Percentiles rank a stretch among this genome's conserved stretches.
phyloP scores from a whole-genome alignment of 2,113 vertebrate species.

The Thalassoma bifasciatum region DNA sequence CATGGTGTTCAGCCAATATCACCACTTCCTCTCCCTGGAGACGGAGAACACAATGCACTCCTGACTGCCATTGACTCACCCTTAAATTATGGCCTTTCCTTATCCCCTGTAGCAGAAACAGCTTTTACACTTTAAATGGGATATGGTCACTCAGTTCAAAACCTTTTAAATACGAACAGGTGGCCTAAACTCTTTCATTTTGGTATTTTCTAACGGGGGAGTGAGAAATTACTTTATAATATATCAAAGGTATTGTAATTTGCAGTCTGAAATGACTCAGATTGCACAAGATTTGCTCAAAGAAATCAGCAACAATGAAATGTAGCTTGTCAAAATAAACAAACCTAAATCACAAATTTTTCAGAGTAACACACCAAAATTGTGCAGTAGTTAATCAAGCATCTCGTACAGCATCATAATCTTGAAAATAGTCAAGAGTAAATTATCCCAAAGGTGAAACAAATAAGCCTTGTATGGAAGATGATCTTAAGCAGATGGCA shows the following conservation, averaged over 20 bases:
- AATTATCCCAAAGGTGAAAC: constrained; percentile 29
- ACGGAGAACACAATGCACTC: constrained; percentile 72
- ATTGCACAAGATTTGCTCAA: not conserved
- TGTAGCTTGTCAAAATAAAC: not conserved
- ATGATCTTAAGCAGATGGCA: constrained; percentile 48
- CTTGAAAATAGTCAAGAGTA: not conserved
- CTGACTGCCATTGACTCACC: constrained; percentile 61
- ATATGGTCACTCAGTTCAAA: constrained; percentile 27
- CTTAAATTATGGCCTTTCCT: constrained; percentile 62
- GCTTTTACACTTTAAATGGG: constrained; percentile 21
- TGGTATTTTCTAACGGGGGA: not conserved
- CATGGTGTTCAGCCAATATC: constrained; percentile 69
- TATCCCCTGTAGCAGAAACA: constrained; percentile 41
- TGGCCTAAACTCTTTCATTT: constrained; percentile 25
- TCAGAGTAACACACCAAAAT: not conserved
- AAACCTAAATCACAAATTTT: not conserved
- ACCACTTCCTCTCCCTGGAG: constrained; percentile 72
- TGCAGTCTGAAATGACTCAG: not conserved
- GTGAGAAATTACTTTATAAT: not conserved
- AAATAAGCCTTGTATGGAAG: constrained; percentile 27
- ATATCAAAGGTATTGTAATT: not conserved
- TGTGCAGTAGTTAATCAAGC: not conserved
- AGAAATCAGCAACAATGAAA: not conserved
- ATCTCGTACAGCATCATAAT: not conserved
- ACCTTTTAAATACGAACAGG: constrained; percentile 16